Conservation (phyloP, 2,797 vertebrate species). For the Manis javanica region DNA sequence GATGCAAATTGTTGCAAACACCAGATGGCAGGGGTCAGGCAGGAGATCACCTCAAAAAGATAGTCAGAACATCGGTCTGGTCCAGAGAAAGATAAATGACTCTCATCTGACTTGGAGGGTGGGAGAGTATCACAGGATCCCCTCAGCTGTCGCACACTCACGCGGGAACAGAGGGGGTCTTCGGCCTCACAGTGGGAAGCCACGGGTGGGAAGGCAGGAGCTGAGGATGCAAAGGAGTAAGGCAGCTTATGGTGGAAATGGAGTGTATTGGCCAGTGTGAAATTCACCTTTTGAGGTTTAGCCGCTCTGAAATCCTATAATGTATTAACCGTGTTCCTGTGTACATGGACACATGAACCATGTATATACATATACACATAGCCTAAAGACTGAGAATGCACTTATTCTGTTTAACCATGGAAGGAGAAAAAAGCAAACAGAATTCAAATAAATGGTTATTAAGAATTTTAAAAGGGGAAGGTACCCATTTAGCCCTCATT, state of each 20-base stretch:
- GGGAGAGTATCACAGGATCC: background rate
- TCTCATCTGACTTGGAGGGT: background rate
- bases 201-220: too few species aligned
- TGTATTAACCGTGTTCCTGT: background rate
- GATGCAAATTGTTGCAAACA: constrained; percentile 59
- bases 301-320: constrained; percentile 28
- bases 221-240: background rate
- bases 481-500: constrained; percentile 31
- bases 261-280: background rate
- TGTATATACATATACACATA: background rate
- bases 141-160: background rate
- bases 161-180: background rate
- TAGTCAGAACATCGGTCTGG: background rate
- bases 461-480: constrained; percentile 53
- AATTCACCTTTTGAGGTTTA: constrained; percentile 36
- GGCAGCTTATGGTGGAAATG: background rate
- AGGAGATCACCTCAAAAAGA: constrained; percentile 24
- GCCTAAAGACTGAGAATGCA: background rate
- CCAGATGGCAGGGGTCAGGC: constrained; percentile 69
- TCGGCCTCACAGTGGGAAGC: background rate
- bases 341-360: background rate
- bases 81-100: constrained; percentile 41
- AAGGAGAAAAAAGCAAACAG: background rate
- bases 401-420: background rate
- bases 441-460: constrained; percentile 34